Evolutionary conservation across 2,797 vertebrate genomes (phyloP), one percentile per base, ranked within the genome.

Genomic region (Onychomys arenicola): DNA sequence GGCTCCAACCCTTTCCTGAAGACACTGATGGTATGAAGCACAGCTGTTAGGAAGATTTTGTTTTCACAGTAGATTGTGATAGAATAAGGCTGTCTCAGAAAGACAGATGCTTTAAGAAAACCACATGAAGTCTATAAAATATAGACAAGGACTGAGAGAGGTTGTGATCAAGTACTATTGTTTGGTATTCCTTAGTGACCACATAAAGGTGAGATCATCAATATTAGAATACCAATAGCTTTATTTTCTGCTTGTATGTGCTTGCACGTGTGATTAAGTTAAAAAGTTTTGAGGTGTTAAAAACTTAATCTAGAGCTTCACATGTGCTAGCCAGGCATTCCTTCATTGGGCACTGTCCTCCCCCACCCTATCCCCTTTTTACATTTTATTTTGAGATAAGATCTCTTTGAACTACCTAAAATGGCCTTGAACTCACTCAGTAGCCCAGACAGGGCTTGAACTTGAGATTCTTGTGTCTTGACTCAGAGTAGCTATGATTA

Each of bases 1-100:
- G 46, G 65, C 80, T 94, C 83, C 59, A 94, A 52, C 13, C 13
- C 13, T 14, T 92, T 96, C 71, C 97, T 85, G 17, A 59, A 92
- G 82, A 78, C 75, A 91, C 12, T 34, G n/a, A 81, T 55, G 46
- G 25, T 85, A 90, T 49, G 84, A 89, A 81, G 90, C 59, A 37
- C 5, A 29, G 85, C 32, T 69, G 12, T 25, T 5, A 52, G 86
- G 84, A 95, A 88, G 17, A 91, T 67, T 82, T 71, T 13, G 0
- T 90, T 89, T 96, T 92, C 37, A 93, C 34, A 17, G 46, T 40
- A 78, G 52, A 89, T 57, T 89, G 67, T 89, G 63, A 77, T 46
- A 61, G 71, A 93, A 92, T 96, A 91, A 90, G 1, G 5, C 32
- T 37, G 9, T 87, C 34, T 90, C 88, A 93, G 84, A 96, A 63